Evolutionary conservation across 2,113 vertebrate species (phyloP), one percentile per base, ranked within the genome.

Genomic region (Dendropsophus ebraccatus): DNA sequence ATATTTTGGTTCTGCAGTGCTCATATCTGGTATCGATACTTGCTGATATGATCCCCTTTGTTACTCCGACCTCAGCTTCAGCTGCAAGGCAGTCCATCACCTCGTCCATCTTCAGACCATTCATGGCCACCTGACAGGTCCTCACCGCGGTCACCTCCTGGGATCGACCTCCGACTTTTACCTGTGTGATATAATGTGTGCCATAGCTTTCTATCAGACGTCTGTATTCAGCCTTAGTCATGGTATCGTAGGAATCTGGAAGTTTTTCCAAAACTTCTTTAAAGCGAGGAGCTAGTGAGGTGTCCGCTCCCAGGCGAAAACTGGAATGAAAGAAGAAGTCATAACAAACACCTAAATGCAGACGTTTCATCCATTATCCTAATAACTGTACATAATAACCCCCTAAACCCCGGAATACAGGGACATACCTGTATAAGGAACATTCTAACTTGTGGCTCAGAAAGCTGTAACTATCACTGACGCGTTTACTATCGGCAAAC

Each of bases 91-190:
- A 96, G 83, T 91, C 91, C 58, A 87, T 87, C 4, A 96, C 93
- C 56, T 96, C 95, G 0, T 94, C 88, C 0, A 23, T 8, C 0
- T 84, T 93, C 78, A 95, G 84, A 47, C 95, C 95, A 0, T 95
- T 73, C 83, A 96, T 90, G 37, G 89, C 84, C 45, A 93, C 89
- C 90, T 94, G 56, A 5, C 96, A 97, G 81, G 94, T 93, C 37
- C 72, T 91, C 86, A 97, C 89, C 67, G 96, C 96, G 0, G 95
- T 97, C 86, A 96, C 92, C 1, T 94, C 92, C 0, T 87, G 62
- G n/a, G 94, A 21, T 0, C 86, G 93, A 32, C 96, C 96, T 0
- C 96, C 96, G 67, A 96, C 85, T 14, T 92, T 91, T 87, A 95
- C 92, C 87, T 94, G 85, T 1, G 5, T 87, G 30, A 91, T 89